Base-by-base conservation (phyloP, 2,113 vertebrate species). In the Nycticebus coucang region DNA sequence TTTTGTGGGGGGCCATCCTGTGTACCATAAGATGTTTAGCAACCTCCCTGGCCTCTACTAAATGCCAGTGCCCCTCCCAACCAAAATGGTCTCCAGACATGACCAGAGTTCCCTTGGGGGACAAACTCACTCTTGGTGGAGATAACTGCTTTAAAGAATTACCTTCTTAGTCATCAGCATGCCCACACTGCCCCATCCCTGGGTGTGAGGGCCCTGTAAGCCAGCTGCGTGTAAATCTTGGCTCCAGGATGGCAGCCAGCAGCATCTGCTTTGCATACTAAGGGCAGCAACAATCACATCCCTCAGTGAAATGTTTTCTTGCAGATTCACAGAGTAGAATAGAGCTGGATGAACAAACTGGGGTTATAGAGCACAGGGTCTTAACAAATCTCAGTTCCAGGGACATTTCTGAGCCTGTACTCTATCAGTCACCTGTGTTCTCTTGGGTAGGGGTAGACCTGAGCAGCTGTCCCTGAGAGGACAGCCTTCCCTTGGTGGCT, bases 151-250 rank as follows among this genome's bases (percentile, higher is more conserved):
- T 82, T 91, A 22, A 92, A 82, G 35, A 55, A 77, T 28, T 55
- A 33, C 11, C 69, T 86, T 85, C 22, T 83, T 33, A 45, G 35
- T 74, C 72, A 78, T 33, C 64, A 18, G 64, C 0, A 7, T 2
- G 14, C 37, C 62, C 50, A 57, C 22, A 30, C 26, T 28, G 15
- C 13, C 6, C 15, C 18, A 0, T 10, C 14, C 35, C 22, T 0
- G 19, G 53, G 12, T 18, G 6, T 0, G 28, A 35, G 68, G 33
- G 30, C 18, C 18, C 5, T 81, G 15, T 8, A 3, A 41, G 41
- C 26, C 30, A 60, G 62, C 18, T 55, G n/a, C 41, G 14, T 62
- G 59, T 2, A 30, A 24, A 12, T 75, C 19, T 26, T 18, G 2
- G 30, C 30, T 19, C 35, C 0, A 0, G 41, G 74, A n/a, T 30